These are phyloP conservation scores for Drosophila athabasca DNA, from an alignment of 1,140 invertebrate genomes.

Conservation along the genomic window DNA sequence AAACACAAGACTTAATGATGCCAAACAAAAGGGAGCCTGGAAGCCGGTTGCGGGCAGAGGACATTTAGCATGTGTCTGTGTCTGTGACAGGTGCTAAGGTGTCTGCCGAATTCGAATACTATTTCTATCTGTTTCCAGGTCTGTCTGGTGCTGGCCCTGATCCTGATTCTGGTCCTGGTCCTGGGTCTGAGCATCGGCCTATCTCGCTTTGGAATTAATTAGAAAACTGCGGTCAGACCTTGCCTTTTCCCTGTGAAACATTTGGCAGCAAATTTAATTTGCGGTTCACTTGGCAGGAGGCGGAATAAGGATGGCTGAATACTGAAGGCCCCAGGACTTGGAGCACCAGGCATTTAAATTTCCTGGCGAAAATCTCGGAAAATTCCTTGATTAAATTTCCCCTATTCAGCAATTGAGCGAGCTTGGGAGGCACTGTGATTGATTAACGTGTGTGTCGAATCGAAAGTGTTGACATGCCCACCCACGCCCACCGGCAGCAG, in stretches of 20 bases:
- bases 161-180: neutral
- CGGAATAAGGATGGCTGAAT: neutral
- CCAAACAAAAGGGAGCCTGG: slow-evolving; percentile 51
- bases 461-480: slow-evolving; percentile 44
- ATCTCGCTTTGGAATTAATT: slow-evolving; percentile 59
- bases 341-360: slow-evolving; percentile 41
- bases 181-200: neutral
- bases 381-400: slow-evolving; percentile 66
- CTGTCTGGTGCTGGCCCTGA: neutral
- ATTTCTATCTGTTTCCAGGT: slow-evolving; percentile 14
- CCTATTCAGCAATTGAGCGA: slow-evolving; percentile 10
- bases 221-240: slow-evolving; percentile 63
- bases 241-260: slow-evolving; percentile 33
- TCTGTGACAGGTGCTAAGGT: slow-evolving; percentile 74
- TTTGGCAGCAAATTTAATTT: slow-evolving; percentile 74
- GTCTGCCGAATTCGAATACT: slow-evolving; percentile 47
- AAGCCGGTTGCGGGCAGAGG: slow-evolving; percentile 28
- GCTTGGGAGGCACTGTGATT: slow-evolving; percentile 54
- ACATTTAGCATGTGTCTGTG: slow-evolving; percentile 38
- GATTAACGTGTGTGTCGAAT: slow-evolving; percentile 65
- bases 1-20: slow-evolving; percentile 72
- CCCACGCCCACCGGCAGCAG: slow-evolving; percentile 11
- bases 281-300: slow-evolving; percentile 43
- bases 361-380: slow-evolving; percentile 50
- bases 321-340: neutral